phyloP scores from a whole-genome alignment of 2,113 vertebrate species.

The Siphamia tubifer region DNA sequence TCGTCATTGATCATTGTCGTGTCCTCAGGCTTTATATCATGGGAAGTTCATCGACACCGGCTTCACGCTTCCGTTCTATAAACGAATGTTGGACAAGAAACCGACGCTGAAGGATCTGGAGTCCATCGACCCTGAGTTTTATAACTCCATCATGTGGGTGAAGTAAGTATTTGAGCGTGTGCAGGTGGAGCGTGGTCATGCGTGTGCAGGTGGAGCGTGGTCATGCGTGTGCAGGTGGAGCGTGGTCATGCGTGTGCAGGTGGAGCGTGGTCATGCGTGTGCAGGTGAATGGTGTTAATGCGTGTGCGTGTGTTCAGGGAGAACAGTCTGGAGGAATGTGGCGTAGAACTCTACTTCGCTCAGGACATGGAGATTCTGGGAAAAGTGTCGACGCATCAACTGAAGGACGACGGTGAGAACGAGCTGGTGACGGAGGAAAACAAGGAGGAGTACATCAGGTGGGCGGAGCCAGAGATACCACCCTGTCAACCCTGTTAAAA shows the following conservation, averaged over 20 bases:
- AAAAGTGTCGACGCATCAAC: conserved; percentile 94
- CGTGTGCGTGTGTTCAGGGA: conserved; percentile 78
- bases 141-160: conserved; percentile 98
- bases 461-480: too few relatives aligned
- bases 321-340: conserved; percentile 94
- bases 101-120: conserved; percentile 97
- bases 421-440: conserved; percentile 94
- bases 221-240: too few relatives aligned
- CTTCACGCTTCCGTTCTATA: conserved; percentile 98
- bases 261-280: too few relatives aligned
- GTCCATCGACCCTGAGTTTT: conserved; percentile 97
- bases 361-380: conserved; percentile 99
- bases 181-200: neutral
- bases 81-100: conserved; percentile 97
- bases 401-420: conserved; percentile 93
- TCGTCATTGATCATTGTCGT: conserved; percentile 13
- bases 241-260: neutral
- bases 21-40: conserved; percentile 89
- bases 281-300: neutral
- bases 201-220: conserved; percentile 12
- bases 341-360: conserved; percentile 95
- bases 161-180: conserved; percentile 96
- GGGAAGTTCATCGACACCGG: conserved; percentile 98
- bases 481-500: too few relatives aligned
- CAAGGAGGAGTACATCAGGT: conserved; percentile 99